A percentile compares a stretch with the other conserved stretches of the same genome.
Evolutionary conservation across 2,888 invertebrate species (phyloP).

Genomic region (Caenorhabditis sp.): DNA sequence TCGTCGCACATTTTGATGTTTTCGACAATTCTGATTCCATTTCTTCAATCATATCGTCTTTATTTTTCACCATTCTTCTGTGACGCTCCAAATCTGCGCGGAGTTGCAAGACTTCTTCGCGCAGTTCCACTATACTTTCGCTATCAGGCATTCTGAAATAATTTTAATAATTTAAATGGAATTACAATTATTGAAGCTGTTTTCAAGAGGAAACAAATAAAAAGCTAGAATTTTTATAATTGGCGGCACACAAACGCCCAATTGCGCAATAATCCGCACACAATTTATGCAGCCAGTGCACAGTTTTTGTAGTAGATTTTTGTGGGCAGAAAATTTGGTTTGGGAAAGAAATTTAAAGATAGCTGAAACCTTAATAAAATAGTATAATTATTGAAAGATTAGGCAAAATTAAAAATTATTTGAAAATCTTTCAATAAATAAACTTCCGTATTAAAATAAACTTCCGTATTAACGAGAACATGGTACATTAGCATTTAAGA

Average conservation of each 20-base stretch:
- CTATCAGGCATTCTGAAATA: neutral
- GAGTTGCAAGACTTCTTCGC: neutral
- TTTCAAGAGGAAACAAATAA: neutral
- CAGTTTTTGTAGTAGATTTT: too few species aligned
- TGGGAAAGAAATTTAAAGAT: too few species aligned
- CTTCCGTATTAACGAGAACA: too few species aligned
- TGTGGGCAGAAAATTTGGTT: too few species aligned
- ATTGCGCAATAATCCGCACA: neutral
- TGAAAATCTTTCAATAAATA: too few species aligned
- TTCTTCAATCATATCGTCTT: slow-evolving; percentile 40
- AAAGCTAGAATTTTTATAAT: neutral
- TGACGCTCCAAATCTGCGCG: slow-evolving; percentile 18
- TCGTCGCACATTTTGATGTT: slow-evolving; percentile 11
- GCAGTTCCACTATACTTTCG: too few species aligned
- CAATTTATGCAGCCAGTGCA: neutral
- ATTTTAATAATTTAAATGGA: neutral
- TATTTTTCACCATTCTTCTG: slow-evolving; percentile 14
- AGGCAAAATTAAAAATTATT: too few species aligned
- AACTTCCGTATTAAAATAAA: too few species aligned
- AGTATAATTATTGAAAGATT: too few species aligned
- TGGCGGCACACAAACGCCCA: neutral
- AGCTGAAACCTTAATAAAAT: too few species aligned
- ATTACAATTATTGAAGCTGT: too few species aligned
- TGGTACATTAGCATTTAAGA: too few species aligned
- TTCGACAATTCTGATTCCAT: slow-evolving; percentile 27